These are phyloP conservation scores for Camponotus floridanus DNA, from an alignment of 1,140 invertebrate species.

Conservation along the genomic window DNA sequence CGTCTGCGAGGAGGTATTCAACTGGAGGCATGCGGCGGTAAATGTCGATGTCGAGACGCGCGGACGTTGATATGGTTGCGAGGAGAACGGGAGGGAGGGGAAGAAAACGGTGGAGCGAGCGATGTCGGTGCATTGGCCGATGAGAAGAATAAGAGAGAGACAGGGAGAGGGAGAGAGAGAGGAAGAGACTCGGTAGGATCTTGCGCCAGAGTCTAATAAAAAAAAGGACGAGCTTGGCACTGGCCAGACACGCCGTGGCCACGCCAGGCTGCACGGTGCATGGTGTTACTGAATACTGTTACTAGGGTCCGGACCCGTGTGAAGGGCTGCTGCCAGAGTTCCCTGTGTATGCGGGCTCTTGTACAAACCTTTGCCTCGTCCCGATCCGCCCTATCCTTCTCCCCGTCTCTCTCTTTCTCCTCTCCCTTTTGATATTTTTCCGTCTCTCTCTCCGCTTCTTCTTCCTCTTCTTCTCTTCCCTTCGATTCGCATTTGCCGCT, in stretches of 20 bases:
- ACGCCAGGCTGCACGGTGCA: conserved; percentile 33
- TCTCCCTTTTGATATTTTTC: conserved; percentile 15
- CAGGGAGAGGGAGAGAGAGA: neutral
- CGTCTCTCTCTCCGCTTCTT: conserved; percentile 22
- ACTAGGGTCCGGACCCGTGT: neutral
- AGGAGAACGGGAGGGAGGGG: conserved; percentile 12
- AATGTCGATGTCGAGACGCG: conserved; percentile 72
- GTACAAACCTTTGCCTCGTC: conserved; percentile 50
- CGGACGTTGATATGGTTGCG: conserved; percentile 70
- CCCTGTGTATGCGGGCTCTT: conserved; percentile 21
- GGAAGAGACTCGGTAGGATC: conserved; percentile 35
- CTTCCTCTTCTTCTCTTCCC: conserved; percentile 27
- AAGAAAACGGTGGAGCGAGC: neutral
- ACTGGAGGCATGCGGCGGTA: conserved; percentile 62
- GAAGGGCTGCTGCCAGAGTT: neutral
- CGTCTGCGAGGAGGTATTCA: conserved; percentile 46
- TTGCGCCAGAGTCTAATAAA: conserved; percentile 59
- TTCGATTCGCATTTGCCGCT: conserved; percentile 32
- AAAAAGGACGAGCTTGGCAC: conserved; percentile 63
- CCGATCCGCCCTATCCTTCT: conserved; percentile 14
- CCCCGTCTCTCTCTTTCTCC: neutral
- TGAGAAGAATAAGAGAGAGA: neutral
- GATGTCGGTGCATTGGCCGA: conserved; percentile 8
- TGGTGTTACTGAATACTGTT: conserved; percentile 62
- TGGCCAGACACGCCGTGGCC: conserved; percentile 62